Percentiles rank a stretch among this genome's conserved stretches.
Conservation (phyloP, 2,888 invertebrate species). For the Drosophila merina region DNA sequence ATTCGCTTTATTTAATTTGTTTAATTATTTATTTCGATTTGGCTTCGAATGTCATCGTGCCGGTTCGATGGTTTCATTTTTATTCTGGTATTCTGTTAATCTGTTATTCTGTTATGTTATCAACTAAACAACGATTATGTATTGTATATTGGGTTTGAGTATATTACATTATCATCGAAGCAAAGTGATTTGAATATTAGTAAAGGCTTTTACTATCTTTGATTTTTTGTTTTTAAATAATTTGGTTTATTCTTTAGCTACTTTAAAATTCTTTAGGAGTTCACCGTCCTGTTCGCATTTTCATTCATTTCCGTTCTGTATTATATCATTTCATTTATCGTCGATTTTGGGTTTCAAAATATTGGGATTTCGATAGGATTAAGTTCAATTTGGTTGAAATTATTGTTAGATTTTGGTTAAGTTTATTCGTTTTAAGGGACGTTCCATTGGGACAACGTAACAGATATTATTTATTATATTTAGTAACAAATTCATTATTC, state of each 20-base stretch:
- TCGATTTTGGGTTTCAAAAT: conserved; percentile 12
- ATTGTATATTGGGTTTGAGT: conserved; percentile 64
- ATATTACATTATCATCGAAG: conserved; percentile 76
- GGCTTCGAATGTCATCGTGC: conserved; percentile 31
- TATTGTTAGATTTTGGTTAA: conserved; percentile 32
- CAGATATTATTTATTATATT: conserved; percentile 38
- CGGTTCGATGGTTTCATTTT: conserved; percentile 37
- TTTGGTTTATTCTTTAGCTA: conserved; percentile 66
- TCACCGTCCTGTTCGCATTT: conserved; percentile 71
- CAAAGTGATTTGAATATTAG: conserved; percentile 73
- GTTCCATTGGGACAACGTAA: conserved; percentile 44
- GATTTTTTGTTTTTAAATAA: conserved; percentile 70
- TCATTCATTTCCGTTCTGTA: conserved; percentile 28
- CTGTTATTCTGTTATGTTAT: conserved; percentile 52
- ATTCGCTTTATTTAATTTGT: conserved; percentile 6
- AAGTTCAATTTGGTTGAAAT: conserved; percentile 37
- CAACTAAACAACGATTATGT: conserved; percentile 70
- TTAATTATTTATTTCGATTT: conserved; percentile 43
- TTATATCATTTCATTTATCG: conserved; percentile 20
- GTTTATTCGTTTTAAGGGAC: conserved; percentile 17
- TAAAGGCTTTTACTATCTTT: conserved; percentile 75
- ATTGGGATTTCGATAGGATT: not conserved
- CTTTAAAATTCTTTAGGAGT: conserved; percentile 75
- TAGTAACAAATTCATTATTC: conserved; percentile 68
- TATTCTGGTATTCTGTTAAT: conserved; percentile 9